Conservation (phyloP, 64 coral and sea anemone species). For the Actinia tenebrosa region DNA sequence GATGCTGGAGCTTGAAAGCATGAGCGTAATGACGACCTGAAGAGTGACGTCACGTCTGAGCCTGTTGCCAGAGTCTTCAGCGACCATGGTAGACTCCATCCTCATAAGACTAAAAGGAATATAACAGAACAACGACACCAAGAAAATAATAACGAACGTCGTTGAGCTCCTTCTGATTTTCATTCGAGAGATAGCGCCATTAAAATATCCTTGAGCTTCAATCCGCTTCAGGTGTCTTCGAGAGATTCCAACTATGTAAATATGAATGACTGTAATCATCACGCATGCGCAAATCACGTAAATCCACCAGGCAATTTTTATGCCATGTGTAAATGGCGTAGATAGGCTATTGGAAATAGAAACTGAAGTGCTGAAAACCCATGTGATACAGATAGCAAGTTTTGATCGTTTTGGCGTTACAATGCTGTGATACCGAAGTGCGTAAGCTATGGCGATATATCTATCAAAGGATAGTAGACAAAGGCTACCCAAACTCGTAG, state of each 20-base stretch:
- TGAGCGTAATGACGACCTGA: neutral
- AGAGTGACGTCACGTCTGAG: neutral
- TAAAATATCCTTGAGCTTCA: neutral
- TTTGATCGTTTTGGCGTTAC: neutral
- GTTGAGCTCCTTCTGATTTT: neutral
- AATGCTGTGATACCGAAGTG: neutral
- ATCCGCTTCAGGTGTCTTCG: neutral
- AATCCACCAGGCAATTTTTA: neutral
- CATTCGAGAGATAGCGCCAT: neutral
- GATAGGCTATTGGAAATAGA: neutral
- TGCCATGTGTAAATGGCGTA: neutral
- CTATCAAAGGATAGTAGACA: neutral
- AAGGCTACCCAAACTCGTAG: neutral
- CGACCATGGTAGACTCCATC: neutral
- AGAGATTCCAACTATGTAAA: neutral
- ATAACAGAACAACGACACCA: neutral
- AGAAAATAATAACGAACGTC: neutral
- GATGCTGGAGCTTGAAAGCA: neutral
- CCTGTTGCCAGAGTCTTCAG: neutral
- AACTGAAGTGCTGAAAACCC: neutral
- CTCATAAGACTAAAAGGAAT: neutral
- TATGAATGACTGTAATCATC: neutral
- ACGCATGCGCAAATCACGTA: conserved; percentile 13
- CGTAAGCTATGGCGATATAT: neutral
- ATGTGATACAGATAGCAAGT: neutral